Evolutionary conservation across 53 echinoderm and acorn worm species (phyloP).

Genomic region (Echinometra lucunter): DNA sequence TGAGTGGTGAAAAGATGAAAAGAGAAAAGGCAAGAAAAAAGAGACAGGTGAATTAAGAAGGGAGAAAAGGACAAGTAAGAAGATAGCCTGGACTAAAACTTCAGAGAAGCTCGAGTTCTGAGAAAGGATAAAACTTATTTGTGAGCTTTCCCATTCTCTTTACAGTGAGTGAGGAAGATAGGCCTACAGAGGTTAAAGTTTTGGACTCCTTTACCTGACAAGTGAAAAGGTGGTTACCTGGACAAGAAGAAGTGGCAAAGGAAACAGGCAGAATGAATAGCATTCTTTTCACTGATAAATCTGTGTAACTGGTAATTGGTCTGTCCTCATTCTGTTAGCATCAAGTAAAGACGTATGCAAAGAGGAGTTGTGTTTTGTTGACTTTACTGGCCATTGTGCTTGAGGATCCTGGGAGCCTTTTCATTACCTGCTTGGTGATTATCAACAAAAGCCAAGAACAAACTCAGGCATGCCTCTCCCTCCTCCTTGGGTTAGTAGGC

Average conservation of each 20-base stretch:
- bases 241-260: neutral
- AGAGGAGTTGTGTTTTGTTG: neutral
- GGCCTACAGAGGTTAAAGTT: too few relatives aligned
- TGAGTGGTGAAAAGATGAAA: too few relatives aligned
- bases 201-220: neutral
- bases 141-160: too few relatives aligned
- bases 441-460: conserved; percentile 11
- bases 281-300: neutral
- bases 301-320: neutral
- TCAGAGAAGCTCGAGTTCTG: too few relatives aligned
- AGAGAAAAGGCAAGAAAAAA: too few relatives aligned
- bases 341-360: neutral
- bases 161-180: too few relatives aligned
- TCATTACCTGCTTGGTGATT: neutral
- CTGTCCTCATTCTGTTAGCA: neutral
- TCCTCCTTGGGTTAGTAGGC: neutral
- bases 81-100: too few relatives aligned
- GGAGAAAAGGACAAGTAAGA: too few relatives aligned
- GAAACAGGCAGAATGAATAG: neutral
- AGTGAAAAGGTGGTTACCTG: neutral
- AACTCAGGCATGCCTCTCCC: neutral
- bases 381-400: neutral
- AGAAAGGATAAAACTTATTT: too few relatives aligned
- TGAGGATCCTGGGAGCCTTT: neutral
- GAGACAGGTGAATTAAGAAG: too few relatives aligned